Evolutionary conservation across 2,888 invertebrate species (phyloP).

Genomic region (Colostygia pectinataria): DNA sequence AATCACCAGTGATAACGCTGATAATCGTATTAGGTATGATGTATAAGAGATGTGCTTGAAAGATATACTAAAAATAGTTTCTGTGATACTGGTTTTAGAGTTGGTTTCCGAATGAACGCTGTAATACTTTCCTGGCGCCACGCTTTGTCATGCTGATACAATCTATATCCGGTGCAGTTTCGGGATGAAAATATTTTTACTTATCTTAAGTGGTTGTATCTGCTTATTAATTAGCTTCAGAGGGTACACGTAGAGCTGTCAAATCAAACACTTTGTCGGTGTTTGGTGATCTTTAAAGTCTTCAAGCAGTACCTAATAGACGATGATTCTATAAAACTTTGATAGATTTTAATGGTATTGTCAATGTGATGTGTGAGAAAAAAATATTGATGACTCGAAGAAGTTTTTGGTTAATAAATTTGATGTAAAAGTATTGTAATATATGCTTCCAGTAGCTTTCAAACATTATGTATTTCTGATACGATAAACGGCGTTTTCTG

Average conservation of each 20-base stretch:
- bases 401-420: no score
- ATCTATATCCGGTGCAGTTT: slow-evolving; percentile 82
- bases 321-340: slow-evolving; percentile 70
- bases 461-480: no score
- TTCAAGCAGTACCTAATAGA: slow-evolving; percentile 60
- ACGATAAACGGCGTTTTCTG: no score
- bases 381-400: not conserved
- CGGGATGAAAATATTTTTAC: slow-evolving; percentile 82
- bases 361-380: slow-evolving; percentile 39
- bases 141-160: slow-evolving; percentile 80
- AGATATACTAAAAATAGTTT: slow-evolving; percentile 33
- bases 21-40: slow-evolving; percentile 32
- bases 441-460: no score
- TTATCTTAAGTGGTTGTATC: slow-evolving; percentile 83
- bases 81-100: slow-evolving; percentile 21
- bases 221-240: slow-evolving; percentile 80
- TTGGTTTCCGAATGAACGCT: slow-evolving; percentile 30
- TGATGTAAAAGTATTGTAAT: not conserved
- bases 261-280: slow-evolving; percentile 79
- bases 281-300: slow-evolving; percentile 30
- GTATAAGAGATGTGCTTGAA: slow-evolving; percentile 36
- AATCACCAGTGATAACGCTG: slow-evolving; percentile 32
- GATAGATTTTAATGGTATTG: slow-evolving; percentile 46
- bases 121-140: slow-evolving; percentile 68
- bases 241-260: slow-evolving; percentile 76